These are phyloP conservation scores for Chironomus tepperi DNA, from an alignment of 1,140 invertebrate species.

Conservation along the genomic window DNA sequence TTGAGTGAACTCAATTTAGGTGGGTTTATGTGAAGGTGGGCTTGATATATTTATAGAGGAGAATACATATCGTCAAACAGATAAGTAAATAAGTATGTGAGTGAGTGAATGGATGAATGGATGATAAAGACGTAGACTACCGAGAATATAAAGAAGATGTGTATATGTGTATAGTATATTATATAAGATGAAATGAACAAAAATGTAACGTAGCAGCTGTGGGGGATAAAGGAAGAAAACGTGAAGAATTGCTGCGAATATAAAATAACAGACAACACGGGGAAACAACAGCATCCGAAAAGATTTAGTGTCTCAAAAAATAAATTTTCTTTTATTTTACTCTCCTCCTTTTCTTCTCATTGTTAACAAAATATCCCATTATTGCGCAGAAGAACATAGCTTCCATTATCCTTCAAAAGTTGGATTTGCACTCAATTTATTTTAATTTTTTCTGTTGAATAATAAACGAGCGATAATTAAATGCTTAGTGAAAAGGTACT, in stretches of 20 bases:
- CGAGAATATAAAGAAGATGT: no score
- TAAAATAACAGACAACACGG: no score
- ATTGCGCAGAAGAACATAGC: neutral
- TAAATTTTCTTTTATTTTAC: neutral
- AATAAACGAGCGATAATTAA: slow-evolving; percentile 14
- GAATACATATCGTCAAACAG: no score
- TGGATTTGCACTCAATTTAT: slow-evolving; percentile 13
- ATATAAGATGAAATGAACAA: neutral
- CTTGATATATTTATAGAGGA: no score
- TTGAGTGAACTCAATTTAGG: neutral
- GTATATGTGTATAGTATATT: no score
- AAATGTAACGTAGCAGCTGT: neutral
- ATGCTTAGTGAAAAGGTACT: slow-evolving; percentile 12
- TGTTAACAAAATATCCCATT: neutral
- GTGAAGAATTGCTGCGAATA: neutral
- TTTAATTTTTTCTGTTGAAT: slow-evolving; percentile 14
- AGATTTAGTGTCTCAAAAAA: slow-evolving; percentile 6
- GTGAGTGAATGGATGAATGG: neutral
- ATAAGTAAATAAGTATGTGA: neutral
- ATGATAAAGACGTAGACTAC: neutral
- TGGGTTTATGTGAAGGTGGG: neutral
- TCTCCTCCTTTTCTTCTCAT: no score
- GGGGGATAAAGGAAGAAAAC: neutral
- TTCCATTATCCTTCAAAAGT: neutral
- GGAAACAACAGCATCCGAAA: neutral